Evolutionary conservation across 23 tunicate species (phyloP).

Genomic region (Styela clava): DNA sequence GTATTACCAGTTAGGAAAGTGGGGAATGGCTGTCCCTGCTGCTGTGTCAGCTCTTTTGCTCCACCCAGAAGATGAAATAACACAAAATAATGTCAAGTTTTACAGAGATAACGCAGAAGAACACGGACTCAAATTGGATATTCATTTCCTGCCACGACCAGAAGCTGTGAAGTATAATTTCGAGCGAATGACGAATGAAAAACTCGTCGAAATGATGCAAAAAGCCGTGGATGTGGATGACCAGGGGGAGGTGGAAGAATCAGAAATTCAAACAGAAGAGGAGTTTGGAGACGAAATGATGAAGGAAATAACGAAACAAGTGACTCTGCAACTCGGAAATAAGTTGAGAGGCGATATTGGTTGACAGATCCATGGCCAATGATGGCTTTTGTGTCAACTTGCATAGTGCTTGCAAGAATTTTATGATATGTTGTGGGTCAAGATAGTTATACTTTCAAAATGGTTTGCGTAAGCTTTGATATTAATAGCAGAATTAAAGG

Average conservation of each 20-base stretch:
- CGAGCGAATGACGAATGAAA: not conserved
- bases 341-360: conserved; percentile 11
- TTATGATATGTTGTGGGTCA: no score
- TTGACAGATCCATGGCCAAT: not conserved
- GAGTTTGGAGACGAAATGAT: not conserved
- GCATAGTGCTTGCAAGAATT: no score
- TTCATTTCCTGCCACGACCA: conserved; percentile 30
- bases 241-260: conserved; percentile 7
- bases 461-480: no score
- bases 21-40: conserved; percentile 39
- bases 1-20: conserved; percentile 34
- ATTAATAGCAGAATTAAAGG: no score
- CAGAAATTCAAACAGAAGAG: conserved; percentile 1
- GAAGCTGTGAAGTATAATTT: conserved; percentile 37
- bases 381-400: no score
- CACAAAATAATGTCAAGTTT: conserved; percentile 35
- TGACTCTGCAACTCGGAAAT: not conserved
- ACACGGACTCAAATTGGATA: not conserved
- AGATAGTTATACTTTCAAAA: no score
- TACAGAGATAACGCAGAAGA: conserved; percentile 27
- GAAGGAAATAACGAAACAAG: conserved; percentile 9
- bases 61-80: conserved; percentile 26
- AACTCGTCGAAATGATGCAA: conserved; percentile 2
- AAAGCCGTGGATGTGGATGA: conserved; percentile 8
- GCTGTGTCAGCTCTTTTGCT: conserved; percentile 52